phyloP scores from a whole-genome alignment of 2,888 invertebrate species.

The Torymus auratus region DNA sequence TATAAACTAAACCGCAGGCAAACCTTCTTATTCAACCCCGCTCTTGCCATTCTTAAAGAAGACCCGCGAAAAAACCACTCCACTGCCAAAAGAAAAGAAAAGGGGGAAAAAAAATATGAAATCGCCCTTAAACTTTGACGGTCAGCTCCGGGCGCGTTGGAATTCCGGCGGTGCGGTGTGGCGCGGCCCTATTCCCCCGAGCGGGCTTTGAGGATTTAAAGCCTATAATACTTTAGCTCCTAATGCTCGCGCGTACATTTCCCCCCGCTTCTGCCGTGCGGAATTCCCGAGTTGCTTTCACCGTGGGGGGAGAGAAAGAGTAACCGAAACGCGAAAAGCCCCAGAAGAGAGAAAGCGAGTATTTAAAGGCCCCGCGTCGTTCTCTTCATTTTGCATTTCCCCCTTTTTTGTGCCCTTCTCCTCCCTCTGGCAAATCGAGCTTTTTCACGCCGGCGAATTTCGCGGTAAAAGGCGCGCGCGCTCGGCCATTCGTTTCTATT shows the following conservation, averaged over 20 bases:
- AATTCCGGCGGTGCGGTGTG: conserved; percentile 17
- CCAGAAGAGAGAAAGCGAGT: not conserved
- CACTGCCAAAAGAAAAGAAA: not conserved
- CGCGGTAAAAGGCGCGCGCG: conserved; percentile 30
- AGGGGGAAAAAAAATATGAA: conserved; percentile 19
- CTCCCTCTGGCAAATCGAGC: conserved; percentile 43
- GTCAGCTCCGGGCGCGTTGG: conserved; percentile 37
- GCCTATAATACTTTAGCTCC: conserved; percentile 56
- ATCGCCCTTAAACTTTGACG: conserved; percentile 41
- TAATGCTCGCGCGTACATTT: conserved; percentile 53
- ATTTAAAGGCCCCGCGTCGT: conserved; percentile 24
- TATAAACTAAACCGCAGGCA: too few relatives aligned
- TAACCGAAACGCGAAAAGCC: conserved; percentile 15
- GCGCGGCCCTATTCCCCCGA: conserved; percentile 36
- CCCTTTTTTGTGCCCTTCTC: not conserved
- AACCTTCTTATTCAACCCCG: too few relatives aligned
- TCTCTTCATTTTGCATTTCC: not conserved
- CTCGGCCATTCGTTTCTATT: conserved; percentile 42
- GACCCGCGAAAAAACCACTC: too few relatives aligned
- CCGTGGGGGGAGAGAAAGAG: conserved; percentile 15
- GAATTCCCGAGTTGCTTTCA: conserved; percentile 44
- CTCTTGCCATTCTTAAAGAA: too few relatives aligned
- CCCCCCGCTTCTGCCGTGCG: not conserved
- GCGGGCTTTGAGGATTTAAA: conserved; percentile 55
- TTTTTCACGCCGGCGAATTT: conserved; percentile 46